Conservation (phyloP, 2,113 vertebrate species). For the Castor canadensis region DNA sequence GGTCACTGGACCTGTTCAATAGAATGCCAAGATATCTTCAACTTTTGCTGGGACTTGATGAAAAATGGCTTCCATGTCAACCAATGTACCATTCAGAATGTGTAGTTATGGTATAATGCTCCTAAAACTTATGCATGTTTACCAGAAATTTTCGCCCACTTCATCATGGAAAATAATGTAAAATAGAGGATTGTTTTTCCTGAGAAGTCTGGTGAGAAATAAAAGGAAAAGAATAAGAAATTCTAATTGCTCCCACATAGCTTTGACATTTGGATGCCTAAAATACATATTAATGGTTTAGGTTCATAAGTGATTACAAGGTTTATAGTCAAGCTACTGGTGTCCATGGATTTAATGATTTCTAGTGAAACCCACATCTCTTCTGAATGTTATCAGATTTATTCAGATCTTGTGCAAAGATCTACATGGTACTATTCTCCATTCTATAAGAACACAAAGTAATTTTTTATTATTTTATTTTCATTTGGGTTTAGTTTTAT, state of each 20-base stretch:
- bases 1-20: not conserved
- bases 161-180: not conserved
- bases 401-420: not conserved
- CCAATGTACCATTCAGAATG: not conserved
- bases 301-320: accelerated
- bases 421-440: not conserved
- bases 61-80: not conserved
- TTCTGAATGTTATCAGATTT: not conserved
- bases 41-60: not conserved
- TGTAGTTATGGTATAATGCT: not conserved
- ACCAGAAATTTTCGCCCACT: not conserved
- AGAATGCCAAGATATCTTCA: not conserved
- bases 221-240: not conserved
- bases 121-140: not conserved
- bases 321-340: not conserved
- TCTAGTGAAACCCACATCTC: not conserved
- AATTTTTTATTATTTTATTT: not conserved
- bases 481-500: not conserved
- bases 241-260: not conserved
- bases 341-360: not conserved
- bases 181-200: not conserved
- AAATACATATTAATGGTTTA: not conserved
- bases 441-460: not conserved
- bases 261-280: not conserved
- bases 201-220: not conserved